These are phyloP conservation scores for Pseudomyrmex pallidus DNA, from an alignment of 1,140 invertebrate genomes.

Conservation along the genomic window DNA sequence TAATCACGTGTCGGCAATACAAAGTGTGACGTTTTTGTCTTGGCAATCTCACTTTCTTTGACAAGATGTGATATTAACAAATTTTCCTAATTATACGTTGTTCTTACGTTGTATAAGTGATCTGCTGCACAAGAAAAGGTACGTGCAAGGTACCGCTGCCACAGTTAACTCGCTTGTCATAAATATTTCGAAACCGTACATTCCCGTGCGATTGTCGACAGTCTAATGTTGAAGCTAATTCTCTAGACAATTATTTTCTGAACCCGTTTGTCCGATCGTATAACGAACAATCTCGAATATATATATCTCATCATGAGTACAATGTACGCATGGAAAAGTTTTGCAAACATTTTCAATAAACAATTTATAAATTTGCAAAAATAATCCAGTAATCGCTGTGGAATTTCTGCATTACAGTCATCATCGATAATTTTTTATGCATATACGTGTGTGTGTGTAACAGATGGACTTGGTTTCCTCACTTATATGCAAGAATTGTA, in stretches of 20 bases:
- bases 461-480: too few species aligned
- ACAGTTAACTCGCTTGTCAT: constrained; percentile 1
- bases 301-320: not conserved
- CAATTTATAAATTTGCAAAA: constrained; percentile 10
- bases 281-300: constrained; percentile 7
- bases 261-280: not conserved
- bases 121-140: not conserved
- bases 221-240: not conserved
- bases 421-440: not conserved
- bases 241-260: not conserved
- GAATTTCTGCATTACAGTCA: constrained; percentile 18
- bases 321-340: not conserved
- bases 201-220: too few species aligned
- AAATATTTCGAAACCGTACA: constrained; percentile 3
- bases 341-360: not conserved
- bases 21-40: not conserved
- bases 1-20: not conserved
- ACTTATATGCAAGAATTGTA: too few species aligned
- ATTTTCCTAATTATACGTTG: constrained; percentile 46
- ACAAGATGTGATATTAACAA: constrained; percentile 15
- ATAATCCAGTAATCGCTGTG: not conserved
- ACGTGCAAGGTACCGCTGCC: not conserved
- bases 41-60: constrained; percentile 24
- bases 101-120: constrained; percentile 36
- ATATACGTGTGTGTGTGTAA: too few species aligned